Evolutionary conservation across 2,113 vertebrate genomes (phyloP).

Genomic region (Oncorhynchus clarkii): DNA sequence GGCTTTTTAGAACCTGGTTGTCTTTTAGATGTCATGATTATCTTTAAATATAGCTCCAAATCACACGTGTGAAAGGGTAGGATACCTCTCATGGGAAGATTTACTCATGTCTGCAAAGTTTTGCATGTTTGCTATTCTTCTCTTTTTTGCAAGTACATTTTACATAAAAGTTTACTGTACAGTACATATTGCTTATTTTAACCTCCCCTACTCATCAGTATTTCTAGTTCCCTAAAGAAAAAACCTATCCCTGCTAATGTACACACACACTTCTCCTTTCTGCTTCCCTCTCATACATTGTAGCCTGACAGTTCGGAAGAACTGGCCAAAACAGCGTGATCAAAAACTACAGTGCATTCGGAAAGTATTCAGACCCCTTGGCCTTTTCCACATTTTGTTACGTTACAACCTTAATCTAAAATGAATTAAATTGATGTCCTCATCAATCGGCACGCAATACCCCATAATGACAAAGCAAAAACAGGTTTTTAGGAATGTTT

Average conservation of each 20-base stretch:
- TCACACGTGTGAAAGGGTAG: background rate
- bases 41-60: background rate
- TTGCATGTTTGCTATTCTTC: background rate
- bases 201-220: background rate
- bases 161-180: background rate
- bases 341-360: background rate
- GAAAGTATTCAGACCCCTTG: too few species aligned
- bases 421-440: too few species aligned
- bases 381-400: too few species aligned
- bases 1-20: background rate
- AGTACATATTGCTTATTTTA: background rate
- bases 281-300: background rate
- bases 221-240: background rate
- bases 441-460: too few species aligned
- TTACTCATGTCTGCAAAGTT: background rate
- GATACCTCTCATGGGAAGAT: background rate
- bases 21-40: background rate
- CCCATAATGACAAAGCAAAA: too few species aligned
- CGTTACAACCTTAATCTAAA: too few species aligned
- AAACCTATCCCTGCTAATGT: background rate
- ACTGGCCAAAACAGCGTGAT: background rate
- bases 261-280: conserved; percentile 1
- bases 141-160: background rate
- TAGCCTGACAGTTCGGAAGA: background rate
- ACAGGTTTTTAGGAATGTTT: too few species aligned